Evolutionary conservation across 2,113 vertebrate genomes (phyloP).

Genomic region (Pollimyrus isidori): DNA sequence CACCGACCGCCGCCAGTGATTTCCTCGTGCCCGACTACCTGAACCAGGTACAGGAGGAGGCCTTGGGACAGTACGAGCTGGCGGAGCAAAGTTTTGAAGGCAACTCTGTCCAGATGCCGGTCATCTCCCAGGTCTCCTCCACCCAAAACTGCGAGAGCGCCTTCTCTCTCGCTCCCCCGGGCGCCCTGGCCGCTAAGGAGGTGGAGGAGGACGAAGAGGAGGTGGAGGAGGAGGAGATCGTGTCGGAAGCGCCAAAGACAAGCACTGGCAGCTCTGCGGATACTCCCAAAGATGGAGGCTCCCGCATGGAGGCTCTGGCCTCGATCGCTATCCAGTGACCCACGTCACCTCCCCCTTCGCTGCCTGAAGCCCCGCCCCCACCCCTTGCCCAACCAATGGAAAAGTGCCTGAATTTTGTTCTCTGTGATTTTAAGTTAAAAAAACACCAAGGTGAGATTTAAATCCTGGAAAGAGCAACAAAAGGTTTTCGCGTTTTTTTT

Average conservation of each 20-base stretch:
- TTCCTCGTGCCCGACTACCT: conserved; percentile 84
- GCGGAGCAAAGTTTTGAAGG: conserved; percentile 74
- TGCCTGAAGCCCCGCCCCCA: conserved; percentile 36
- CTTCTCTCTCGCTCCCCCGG: conserved; percentile 69
- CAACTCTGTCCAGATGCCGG: conserved; percentile 80
- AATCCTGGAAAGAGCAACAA: conserved; percentile 17
- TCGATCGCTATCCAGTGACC: conserved; percentile 68
- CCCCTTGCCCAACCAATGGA: conserved; percentile 70
- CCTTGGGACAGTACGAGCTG: conserved; percentile 77
- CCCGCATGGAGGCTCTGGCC: conserved; percentile 64
- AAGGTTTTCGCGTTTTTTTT: neutral
- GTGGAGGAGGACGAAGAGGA: conserved; percentile 64
- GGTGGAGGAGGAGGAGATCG: conserved; percentile 14
- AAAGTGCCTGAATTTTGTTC: conserved; percentile 76
- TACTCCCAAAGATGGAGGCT: conserved; percentile 51
- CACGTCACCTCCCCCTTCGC: neutral
- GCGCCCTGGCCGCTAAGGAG: conserved; percentile 70
- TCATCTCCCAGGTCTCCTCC: conserved; percentile 78
- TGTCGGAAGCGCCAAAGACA: conserved; percentile 54
- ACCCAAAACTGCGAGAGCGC: conserved; percentile 78
- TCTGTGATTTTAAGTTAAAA: conserved; percentile 43
- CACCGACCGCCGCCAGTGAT: conserved; percentile 61
- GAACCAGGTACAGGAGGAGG: conserved; percentile 77
- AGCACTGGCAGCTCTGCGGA: conserved; percentile 52
- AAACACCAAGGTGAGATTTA: conserved; percentile 28